phyloP scores from a whole-genome alignment of 2,888 invertebrate genomes.

The Orthosia gracilis region DNA sequence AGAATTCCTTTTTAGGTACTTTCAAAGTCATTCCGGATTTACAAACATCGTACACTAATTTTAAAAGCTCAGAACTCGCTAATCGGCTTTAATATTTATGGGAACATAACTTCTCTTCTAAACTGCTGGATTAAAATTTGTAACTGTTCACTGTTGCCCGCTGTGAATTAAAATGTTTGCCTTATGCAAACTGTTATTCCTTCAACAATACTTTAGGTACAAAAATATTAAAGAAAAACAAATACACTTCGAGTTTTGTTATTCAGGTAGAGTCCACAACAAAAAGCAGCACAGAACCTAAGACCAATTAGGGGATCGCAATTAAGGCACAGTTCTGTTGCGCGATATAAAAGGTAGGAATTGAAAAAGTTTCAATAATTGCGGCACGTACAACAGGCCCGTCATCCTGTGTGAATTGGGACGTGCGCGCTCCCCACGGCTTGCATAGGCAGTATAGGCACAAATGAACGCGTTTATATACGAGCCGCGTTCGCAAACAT shows the following conservation, averaged over 20 bases:
- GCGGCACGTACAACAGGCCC: slow-evolving; percentile 56
- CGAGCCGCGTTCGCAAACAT: slow-evolving; percentile 51
- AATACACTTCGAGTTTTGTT: background rate
- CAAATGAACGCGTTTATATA: slow-evolving; percentile 59
- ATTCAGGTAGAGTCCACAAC: slow-evolving; percentile 14
- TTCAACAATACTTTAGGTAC: slow-evolving; percentile 11
- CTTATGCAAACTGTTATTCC: slow-evolving; percentile 32
- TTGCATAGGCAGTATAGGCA: slow-evolving; percentile 55
- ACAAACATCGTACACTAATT: slow-evolving; percentile 51
- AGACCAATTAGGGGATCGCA: slow-evolving; percentile 49
- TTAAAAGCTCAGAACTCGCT: slow-evolving; percentile 54
- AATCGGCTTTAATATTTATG: slow-evolving; percentile 55
- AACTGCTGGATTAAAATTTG: slow-evolving; percentile 40
- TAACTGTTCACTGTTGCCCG: slow-evolving; percentile 30
- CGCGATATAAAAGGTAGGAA: slow-evolving; percentile 66
- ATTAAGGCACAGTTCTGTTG: slow-evolving; percentile 62
- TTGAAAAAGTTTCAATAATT: slow-evolving; percentile 82
- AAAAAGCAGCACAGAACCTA: slow-evolving; percentile 15
- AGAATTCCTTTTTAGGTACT: slow-evolving; percentile 44
- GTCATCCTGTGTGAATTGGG: slow-evolving; percentile 69
- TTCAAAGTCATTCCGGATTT: slow-evolving; percentile 47
- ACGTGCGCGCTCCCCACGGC: slow-evolving; percentile 68
- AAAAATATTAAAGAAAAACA: background rate
- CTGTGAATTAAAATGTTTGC: slow-evolving; percentile 31
- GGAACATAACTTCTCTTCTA: slow-evolving; percentile 42